These are phyloP conservation scores for Polypedilum pembai DNA, from an alignment of 1,140 invertebrate species.

Conservation along the genomic window DNA sequence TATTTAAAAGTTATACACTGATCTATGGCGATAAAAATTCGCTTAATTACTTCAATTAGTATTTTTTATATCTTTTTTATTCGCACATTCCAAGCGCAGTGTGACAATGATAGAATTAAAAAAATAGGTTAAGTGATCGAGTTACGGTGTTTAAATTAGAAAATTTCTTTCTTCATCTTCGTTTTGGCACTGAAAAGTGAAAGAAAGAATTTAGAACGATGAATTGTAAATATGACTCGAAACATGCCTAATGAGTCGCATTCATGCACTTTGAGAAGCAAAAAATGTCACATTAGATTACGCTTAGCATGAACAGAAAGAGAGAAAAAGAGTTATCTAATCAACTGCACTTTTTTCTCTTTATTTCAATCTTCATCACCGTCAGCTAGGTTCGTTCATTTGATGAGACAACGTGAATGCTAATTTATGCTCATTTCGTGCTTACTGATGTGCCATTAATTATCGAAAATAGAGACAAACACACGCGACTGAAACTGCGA, in stretches of 20 bases:
- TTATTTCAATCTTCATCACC: background rate
- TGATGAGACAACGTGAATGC: background rate
- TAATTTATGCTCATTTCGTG: slow-evolving; percentile 5
- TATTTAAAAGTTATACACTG: too few relatives aligned
- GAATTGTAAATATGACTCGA: too few relatives aligned
- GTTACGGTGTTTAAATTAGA: background rate
- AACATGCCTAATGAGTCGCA: too few relatives aligned
- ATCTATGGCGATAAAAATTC: too few relatives aligned
- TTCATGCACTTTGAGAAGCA: background rate
- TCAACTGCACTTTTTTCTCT: background rate
- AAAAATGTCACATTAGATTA: slow-evolving; percentile 13
- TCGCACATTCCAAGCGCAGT: background rate
- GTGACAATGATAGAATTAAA: background rate
- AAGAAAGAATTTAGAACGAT: too few relatives aligned
- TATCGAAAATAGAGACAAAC: slow-evolving; percentile 8
- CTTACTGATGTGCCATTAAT: background rate
- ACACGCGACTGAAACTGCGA: too few relatives aligned
- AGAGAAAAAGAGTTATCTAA: background rate
- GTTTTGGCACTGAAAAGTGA: too few relatives aligned
- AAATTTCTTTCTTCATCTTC: too few relatives aligned
- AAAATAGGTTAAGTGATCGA: background rate
- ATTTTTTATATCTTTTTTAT: too few relatives aligned
- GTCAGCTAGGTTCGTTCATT: background rate
- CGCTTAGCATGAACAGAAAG: too few relatives aligned
- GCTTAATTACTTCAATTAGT: too few relatives aligned